Conservation (phyloP, 2,113 vertebrate species). For the Pongo pygmaeus region DNA sequence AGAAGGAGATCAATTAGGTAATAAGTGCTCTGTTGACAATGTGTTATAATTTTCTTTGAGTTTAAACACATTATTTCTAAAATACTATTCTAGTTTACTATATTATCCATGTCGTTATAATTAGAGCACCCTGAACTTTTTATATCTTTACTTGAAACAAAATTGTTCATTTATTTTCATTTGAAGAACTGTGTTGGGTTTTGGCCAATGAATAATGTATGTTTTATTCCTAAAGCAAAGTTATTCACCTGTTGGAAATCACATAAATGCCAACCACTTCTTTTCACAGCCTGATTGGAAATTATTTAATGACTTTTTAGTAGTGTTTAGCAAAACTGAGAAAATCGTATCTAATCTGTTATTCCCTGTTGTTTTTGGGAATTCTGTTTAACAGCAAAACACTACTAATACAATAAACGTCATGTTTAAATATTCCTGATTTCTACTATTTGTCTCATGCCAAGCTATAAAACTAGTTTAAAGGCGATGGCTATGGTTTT, state of each 20-base stretch:
- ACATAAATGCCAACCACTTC: background rate
- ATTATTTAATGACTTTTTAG: slow-evolving; percentile 55
- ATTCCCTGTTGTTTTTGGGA: slow-evolving; percentile 16
- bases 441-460: background rate
- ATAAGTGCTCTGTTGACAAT: background rate
- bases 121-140: background rate
- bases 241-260: slow-evolving; percentile 52
- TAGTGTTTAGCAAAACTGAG: slow-evolving; percentile 43
- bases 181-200: background rate
- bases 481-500: background rate
- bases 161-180: slow-evolving; percentile 26
- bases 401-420: background rate
- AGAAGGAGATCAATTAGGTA: background rate
- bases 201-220: slow-evolving; percentile 22
- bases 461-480: background rate
- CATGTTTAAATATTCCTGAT: background rate
- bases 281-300: slow-evolving; percentile 39
- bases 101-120: background rate
- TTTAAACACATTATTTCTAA: background rate
- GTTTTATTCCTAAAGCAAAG: slow-evolving; percentile 9
- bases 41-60: background rate
- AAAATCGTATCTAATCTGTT: slow-evolving; percentile 39
- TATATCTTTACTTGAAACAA: slow-evolving; percentile 31
- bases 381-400: slow-evolving; percentile 31
- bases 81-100: background rate